phyloP scores from a whole-genome alignment of 2,113 vertebrate genomes.

The Toxotes jaculatrix region DNA sequence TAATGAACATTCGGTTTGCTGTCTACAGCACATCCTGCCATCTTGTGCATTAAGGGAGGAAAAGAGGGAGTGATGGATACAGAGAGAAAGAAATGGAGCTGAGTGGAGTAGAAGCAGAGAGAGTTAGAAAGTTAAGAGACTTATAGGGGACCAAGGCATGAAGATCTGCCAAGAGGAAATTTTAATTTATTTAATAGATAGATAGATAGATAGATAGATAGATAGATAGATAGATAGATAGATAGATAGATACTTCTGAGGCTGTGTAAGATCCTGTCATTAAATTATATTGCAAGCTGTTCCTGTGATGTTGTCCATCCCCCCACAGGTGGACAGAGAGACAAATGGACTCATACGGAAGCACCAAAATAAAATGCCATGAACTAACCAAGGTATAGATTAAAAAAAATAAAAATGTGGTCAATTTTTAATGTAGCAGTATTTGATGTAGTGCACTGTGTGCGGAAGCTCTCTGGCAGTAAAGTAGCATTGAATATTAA shows the following conservation, averaged over 20 bases:
- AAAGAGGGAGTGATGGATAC: conserved; percentile 11
- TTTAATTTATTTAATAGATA: neutral
- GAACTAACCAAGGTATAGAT: conserved; percentile 47
- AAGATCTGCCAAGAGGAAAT: neutral
- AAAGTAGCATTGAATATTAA: conserved; percentile 78
- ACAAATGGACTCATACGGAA: neutral
- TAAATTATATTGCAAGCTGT: too few species aligned
- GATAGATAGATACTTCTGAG: too few species aligned
- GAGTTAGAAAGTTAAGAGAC: neutral
- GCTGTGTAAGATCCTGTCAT: too few species aligned
- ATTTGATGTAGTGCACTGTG: conserved; percentile 65
- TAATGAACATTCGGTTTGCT: conserved; percentile 50
- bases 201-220: too few species aligned
- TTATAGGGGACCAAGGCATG: neutral
- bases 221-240: too few species aligned
- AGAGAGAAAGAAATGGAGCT: neutral
- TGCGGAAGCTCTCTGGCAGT: conserved; percentile 65
- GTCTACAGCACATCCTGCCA: conserved; percentile 13
- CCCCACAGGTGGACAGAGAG: too few species aligned
- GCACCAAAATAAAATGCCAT: conserved; percentile 12
- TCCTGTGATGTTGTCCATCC: too few species aligned
- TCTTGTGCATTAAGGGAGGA: conserved; percentile 34
- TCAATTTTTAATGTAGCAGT: conserved; percentile 71
- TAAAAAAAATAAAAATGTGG: conserved; percentile 55
- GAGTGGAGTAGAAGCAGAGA: neutral